Evolutionary conservation across 1,140 invertebrate genomes (phyloP).

Genomic region (Atopsyche davidsoni): DNA sequence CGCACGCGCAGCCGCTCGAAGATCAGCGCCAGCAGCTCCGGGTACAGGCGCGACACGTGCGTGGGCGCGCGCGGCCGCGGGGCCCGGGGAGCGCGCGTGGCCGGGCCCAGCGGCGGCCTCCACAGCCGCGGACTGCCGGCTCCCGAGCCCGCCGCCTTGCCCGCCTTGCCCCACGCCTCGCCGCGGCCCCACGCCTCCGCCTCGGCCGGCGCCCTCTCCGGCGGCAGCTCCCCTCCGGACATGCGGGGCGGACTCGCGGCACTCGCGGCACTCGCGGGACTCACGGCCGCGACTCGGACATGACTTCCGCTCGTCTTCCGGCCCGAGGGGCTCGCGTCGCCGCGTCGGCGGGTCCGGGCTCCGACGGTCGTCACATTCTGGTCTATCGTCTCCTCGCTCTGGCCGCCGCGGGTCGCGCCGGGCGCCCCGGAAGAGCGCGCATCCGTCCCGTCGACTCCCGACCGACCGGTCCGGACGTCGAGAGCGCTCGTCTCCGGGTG

Average conservation of each 20-base stretch:
- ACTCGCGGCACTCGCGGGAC: constrained; percentile 32
- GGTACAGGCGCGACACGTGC: constrained; percentile 84
- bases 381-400: background rate
- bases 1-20: constrained; percentile 83
- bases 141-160: constrained; percentile 38
- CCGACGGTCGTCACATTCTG: constrained; percentile 3
- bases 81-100: constrained; percentile 46
- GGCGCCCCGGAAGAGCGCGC: too few relatives aligned
- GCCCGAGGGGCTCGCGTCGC: background rate
- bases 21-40: constrained; percentile 86
- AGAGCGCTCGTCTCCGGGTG: too few relatives aligned
- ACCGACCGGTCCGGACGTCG: too few relatives aligned
- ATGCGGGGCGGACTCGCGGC: constrained; percentile 39
- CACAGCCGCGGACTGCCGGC: constrained; percentile 34
- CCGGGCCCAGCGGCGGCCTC: constrained; percentile 40
- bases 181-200: constrained; percentile 30
- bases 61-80: constrained; percentile 53
- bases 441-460: too few relatives aligned
- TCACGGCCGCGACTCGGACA: background rate
- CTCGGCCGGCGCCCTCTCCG: constrained; percentile 34
- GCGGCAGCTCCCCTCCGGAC: constrained; percentile 40
- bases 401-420: too few relatives aligned
- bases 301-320: background rate
- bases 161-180: constrained; percentile 35
- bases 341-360: constrained; percentile 2